Evolutionary conservation across 2,888 invertebrate species (phyloP), one percentile per base, ranked within the genome.

Genomic region (Anorthoa munda): DNA sequence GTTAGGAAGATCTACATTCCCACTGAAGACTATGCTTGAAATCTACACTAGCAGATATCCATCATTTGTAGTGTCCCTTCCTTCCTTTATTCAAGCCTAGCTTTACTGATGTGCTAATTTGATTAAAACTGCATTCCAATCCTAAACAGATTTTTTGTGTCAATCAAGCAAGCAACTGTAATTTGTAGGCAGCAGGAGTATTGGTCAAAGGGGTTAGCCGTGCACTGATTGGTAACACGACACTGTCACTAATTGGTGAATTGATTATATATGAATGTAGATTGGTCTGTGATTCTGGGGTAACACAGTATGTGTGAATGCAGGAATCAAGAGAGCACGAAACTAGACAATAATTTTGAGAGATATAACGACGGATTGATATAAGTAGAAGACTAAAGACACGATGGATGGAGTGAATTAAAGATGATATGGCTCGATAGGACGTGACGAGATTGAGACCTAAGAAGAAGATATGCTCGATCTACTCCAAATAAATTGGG

Each of bases 151-250:
- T 56, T 65, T 81, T 80, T 81, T 66, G 51, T 61, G 66, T 82
- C 66, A 66, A 51, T 64, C 63, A 71, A 45, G 39, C 39, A 66
- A 31, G 18, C 53, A 60, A 51, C 51, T 21, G 63, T 77, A 53
- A 66, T 63, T 76, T 79, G 61, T 63, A 78, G 46, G 59, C 66
- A 48, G 51, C 64, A 21, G 61, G 17, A 39, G 23, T 66, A 70
- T 79, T 79, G 79, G 79, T 78, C 77, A 76, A 82, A 64, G 66
- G 51, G 78, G 71, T 50, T 82, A 77, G 45, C 48, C 64, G 79
- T 78, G 69, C n/a, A 53, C n/a, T 71, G 59, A 79, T 82, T 82
- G 64, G 51, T 26, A 23, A 60, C 51, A 69, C 13, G 77, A 63
- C 26, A 51, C 53, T 50, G 55, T 53, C 56, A 75, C 75, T 81